Conservation (phyloP, 2,888 invertebrate genomes). For the Callinectes sapidus region DNA sequence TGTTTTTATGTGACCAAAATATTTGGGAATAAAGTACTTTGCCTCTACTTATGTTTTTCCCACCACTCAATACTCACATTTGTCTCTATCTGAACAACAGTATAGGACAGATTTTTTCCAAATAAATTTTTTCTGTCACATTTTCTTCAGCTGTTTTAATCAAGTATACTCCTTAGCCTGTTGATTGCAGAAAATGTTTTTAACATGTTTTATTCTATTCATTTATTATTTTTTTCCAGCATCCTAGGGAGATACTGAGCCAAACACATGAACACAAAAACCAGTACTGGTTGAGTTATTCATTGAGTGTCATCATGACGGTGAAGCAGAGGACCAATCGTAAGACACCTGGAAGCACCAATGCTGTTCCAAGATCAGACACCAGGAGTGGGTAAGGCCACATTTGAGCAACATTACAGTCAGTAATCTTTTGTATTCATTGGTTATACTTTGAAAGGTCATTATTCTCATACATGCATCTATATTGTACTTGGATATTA, state of each 20-base stretch:
- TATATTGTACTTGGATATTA: neutral
- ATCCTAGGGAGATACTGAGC: neutral
- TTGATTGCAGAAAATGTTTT: neutral
- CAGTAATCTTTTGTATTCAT: neutral
- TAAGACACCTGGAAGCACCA: slow-evolving; percentile 35
- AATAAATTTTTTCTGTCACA: neutral
- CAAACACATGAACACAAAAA: neutral
- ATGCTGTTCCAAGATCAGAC: neutral
- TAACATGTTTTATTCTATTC: too few relatives aligned
- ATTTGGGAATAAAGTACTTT: too few relatives aligned
- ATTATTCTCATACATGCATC: neutral
- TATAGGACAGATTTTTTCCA: too few relatives aligned
- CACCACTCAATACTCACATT: too few relatives aligned
- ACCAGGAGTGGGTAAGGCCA: neutral
- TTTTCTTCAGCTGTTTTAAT: neutral
- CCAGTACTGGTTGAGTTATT: neutral
- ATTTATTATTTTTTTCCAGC: neutral
- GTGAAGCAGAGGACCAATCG: slow-evolving; percentile 43
- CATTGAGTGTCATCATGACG: slow-evolving; percentile 37
- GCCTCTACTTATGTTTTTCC: too few relatives aligned
- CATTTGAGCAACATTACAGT: neutral
- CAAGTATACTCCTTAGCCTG: neutral
- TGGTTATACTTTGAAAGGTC: neutral
- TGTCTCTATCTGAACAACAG: too few relatives aligned
- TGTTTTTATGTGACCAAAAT: too few relatives aligned